These are phyloP conservation scores for Cyprinodon tularosa DNA, from an alignment of 2,113 vertebrate genomes.

Conservation along the genomic window DNA sequence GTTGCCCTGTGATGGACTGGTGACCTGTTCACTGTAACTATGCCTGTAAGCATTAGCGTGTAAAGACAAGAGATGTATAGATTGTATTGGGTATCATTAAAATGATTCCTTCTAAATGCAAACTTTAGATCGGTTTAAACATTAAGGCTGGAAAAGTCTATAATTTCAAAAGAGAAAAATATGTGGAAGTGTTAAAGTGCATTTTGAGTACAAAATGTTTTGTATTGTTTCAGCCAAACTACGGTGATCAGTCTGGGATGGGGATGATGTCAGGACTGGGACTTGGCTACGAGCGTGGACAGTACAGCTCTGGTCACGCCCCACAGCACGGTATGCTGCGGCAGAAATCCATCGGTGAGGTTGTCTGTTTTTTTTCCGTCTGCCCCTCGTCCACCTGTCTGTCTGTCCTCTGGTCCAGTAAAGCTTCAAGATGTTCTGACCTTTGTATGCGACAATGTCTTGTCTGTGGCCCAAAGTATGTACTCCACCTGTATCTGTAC, in stretches of 20 bases:
- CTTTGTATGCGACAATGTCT: slow-evolving; percentile 56
- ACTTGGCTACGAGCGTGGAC: slow-evolving; percentile 86
- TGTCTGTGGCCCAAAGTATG: slow-evolving; percentile 34
- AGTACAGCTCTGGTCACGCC: slow-evolving; percentile 83
- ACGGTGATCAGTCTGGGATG: slow-evolving; percentile 83
- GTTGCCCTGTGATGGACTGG: no score
- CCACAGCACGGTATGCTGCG: slow-evolving; percentile 87
- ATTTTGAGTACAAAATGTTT: neutral
- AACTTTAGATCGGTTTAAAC: no score
- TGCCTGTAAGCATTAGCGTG: no score
- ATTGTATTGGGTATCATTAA: no score
- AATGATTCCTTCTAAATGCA: no score
- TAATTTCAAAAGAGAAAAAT: no score
- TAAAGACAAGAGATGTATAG: no score
- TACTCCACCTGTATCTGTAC: slow-evolving; percentile 32
- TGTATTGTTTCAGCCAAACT: slow-evolving; percentile 78
- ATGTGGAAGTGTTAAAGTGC: no score
- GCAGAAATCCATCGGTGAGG: slow-evolving; percentile 94
- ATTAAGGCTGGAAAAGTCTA: no score
- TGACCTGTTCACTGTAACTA: no score
- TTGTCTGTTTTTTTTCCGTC: slow-evolving; percentile 77
- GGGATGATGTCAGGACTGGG: slow-evolving; percentile 78
- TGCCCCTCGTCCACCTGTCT: slow-evolving; percentile 66
- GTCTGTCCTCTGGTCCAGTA: slow-evolving; percentile 65
- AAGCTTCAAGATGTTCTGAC: slow-evolving; percentile 53